phyloP scores from a whole-genome alignment of 2,888 invertebrate genomes.

The Drosophila demipolita region DNA sequence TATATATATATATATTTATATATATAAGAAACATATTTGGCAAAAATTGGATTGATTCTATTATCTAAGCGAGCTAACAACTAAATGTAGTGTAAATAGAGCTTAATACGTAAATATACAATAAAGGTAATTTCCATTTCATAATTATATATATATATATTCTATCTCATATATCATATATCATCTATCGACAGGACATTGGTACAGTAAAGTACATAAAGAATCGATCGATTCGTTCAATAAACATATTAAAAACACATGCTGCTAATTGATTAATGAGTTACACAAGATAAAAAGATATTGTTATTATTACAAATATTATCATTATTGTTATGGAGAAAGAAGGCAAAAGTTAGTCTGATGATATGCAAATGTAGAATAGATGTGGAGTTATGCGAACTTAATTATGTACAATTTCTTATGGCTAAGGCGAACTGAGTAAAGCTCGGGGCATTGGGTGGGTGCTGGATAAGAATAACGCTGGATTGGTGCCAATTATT shows the following conservation, averaged over 20 bases:
- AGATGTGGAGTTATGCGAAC: constrained; percentile 37
- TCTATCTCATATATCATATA: constrained; percentile 8
- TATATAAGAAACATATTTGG: constrained; percentile 71
- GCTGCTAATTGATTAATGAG: constrained; percentile 15
- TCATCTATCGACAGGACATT: constrained; percentile 23
- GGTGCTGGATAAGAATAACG: constrained; percentile 45
- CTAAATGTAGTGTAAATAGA: constrained; percentile 45
- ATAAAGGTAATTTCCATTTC: constrained; percentile 10
- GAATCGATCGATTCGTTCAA: constrained; percentile 6
- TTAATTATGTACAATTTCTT: constrained; percentile 69
- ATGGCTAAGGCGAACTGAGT: constrained; percentile 51
- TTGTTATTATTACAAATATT: not conserved
- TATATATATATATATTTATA: constrained; percentile 42
- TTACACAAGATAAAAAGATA: constrained; percentile 7
- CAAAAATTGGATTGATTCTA: constrained; percentile 74
- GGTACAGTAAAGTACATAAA: constrained; percentile 11
- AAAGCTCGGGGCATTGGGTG: constrained; percentile 53
- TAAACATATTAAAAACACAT: constrained; percentile 54
- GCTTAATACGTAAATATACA: constrained; percentile 27
- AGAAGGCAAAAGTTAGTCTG: constrained; percentile 11
- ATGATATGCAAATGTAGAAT: constrained; percentile 40
- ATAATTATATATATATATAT: constrained; percentile 21
- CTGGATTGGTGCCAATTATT: constrained; percentile 32
- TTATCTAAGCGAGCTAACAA: constrained; percentile 49
- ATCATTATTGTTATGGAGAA: not conserved